phyloP scores from a whole-genome alignment of 2,113 vertebrate genomes.

The Poeciliopsis occidentalis region DNA sequence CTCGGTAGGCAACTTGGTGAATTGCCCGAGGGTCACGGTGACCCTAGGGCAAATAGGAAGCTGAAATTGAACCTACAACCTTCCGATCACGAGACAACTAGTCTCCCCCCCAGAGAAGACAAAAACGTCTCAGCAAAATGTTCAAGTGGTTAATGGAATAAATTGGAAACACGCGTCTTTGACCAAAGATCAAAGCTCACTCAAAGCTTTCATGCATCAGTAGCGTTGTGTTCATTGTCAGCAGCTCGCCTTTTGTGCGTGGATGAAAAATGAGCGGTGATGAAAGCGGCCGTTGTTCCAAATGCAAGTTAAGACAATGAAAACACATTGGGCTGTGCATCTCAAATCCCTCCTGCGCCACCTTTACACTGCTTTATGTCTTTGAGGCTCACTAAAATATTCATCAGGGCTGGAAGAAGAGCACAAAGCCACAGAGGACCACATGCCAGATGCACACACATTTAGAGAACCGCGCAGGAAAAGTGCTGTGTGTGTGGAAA shows the following conservation, averaged over 20 bases:
- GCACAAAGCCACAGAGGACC: constrained; percentile 11
- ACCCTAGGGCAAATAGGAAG: too few relatives aligned
- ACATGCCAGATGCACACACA: constrained; percentile 8
- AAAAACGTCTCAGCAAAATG: not conserved
- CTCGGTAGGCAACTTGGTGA: too few relatives aligned
- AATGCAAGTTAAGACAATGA: constrained; percentile 13
- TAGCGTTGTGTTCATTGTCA: constrained; percentile 22
- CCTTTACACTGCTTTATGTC: constrained; percentile 40
- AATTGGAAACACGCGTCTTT: not conserved
- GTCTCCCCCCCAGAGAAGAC: too few relatives aligned
- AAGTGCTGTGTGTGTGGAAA: constrained; percentile 14
- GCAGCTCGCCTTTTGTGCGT: constrained; percentile 45
- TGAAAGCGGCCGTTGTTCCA: constrained; percentile 47
- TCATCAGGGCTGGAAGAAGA: constrained; percentile 45
- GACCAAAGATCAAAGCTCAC: constrained; percentile 61
- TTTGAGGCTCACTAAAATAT: constrained; percentile 64
- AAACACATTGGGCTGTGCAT: constrained; percentile 13
- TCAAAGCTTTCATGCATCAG: constrained; percentile 35
- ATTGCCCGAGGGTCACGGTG: too few relatives aligned
- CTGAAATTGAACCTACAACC: too few relatives aligned
- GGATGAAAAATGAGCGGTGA: constrained; percentile 47
- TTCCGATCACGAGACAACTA: too few relatives aligned
- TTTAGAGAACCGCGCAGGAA: constrained; percentile 5
- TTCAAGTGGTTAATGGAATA: not conserved
- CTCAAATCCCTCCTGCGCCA: constrained; percentile 4